Evolutionary conservation across 2,888 invertebrate genomes (phyloP), one percentile per base, ranked within the genome.

Genomic region (Chrysolina haemoptera): DNA sequence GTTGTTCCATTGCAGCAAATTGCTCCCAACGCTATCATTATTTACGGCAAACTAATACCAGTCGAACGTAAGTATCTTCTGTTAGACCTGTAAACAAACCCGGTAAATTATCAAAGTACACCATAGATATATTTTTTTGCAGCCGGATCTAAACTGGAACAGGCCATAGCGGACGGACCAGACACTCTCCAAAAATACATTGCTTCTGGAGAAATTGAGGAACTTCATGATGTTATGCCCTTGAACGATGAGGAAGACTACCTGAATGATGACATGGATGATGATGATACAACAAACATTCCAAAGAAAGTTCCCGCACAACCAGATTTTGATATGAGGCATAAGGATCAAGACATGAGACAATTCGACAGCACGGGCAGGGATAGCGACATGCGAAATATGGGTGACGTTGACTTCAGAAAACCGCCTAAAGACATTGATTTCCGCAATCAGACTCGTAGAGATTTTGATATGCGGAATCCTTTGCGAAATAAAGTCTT

Each of bases 31-130:
- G 95, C 95, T 1, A 94, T 96, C 82, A 93, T 94, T 80, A 91
- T 95, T 72, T 95, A 95, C 87, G 95, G 95, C n/a, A 95, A 94
- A 90, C 89, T 95, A 76, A 92, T 96, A 80, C 90, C 93, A 46
- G 94, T 96, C 14, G 93, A 93, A 88, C 89, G 91, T 92, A 87
- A 89, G 91, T 88, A 73, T 14, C 6, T 27, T 14, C 18, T 20
- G 10, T 5, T 35, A 8, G 8, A 35, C 35, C 35, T 8, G 8
- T 6, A 35, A 35, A 35, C 8, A 6, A 35, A 35, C 35, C 0
- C 35, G 4, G 35, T 35, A 35, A 35, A 35, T 35, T 35, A 8
- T 46, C 46, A 46, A 46, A 46, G 10, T 59, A 62, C 20, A 55
- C n/a, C 14, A 55, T 64, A 50, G 22, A 16, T 69, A 62, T 41